These are phyloP conservation scores for Drosophila nikananu DNA, from an alignment of 1,140 invertebrate species.

Conservation along the genomic window DNA sequence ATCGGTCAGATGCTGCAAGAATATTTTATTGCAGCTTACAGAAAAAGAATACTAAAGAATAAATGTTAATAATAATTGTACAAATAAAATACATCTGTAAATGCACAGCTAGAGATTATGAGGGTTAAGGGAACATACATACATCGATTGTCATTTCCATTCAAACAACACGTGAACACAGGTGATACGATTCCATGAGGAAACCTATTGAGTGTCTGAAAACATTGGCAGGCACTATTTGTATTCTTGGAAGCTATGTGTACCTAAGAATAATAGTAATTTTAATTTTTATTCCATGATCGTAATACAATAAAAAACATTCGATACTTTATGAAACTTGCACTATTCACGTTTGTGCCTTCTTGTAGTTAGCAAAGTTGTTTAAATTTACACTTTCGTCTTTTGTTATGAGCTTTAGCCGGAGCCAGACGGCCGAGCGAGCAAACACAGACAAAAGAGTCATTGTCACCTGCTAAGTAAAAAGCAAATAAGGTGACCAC, in stretches of 20 bases:
- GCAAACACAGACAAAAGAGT: constrained; percentile 64
- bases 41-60: constrained; percentile 7
- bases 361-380: constrained; percentile 36
- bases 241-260: background rate
- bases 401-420: constrained; percentile 31
- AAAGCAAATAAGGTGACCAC: constrained; percentile 44
- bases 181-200: background rate
- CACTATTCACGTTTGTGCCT: constrained; percentile 13
- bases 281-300: too few relatives aligned
- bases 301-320: background rate
- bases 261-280: background rate
- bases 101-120: constrained; percentile 13
- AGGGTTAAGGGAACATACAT: constrained; percentile 17
- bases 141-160: constrained; percentile 32
- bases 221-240: background rate
- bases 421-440: background rate
- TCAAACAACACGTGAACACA: constrained; percentile 27
- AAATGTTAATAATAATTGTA: constrained; percentile 37
- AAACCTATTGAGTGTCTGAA: constrained; percentile 21
- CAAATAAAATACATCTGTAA: constrained; percentile 25
- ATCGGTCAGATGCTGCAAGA: constrained; percentile 55
- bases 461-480: constrained; percentile 65
- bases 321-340: background rate
- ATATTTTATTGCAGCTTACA: constrained; percentile 38
- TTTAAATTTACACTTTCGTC: constrained; percentile 62